Evolutionary conservation across 1,140 invertebrate species (phyloP), one percentile per base, ranked within the genome.

Genomic region (Bilobella aurantiaca): DNA sequence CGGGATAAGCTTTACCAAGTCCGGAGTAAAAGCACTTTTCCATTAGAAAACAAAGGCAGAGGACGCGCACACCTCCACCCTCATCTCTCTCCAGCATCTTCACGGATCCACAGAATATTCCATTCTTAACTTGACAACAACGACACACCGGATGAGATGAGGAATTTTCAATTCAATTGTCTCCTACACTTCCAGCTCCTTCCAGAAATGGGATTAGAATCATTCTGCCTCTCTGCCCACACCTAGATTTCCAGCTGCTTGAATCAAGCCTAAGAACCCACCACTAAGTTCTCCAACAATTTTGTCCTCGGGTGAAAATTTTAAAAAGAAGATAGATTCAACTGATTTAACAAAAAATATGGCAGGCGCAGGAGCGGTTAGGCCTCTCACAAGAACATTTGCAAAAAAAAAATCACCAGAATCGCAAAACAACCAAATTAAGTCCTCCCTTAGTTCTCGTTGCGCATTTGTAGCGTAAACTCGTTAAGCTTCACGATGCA

Each of bases 1-100:
- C 23, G 53, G 68, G 68, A 63, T 66, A 66, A 64, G 68, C 68
- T 69, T 69, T 65, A 27, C 37, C 34, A 12, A 58, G n/a, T n/a
- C n/a, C n/a, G n/a, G 8, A 5, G 57, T 12, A 58, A 58, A 28
- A 58, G 23, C 28, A 23, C 8, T 14, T 8, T 53, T 53, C 25
- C 23, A 18, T 53, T 23, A n/a, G n/a, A n/a, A n/a, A n/a, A n/a
- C n/a, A n/a, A n/a, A n/a, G n/a, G n/a, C n/a, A n/a, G n/a, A n/a
- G n/a, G n/a, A n/a, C n/a, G n/a, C n/a, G n/a, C n/a, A n/a, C n/a
- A n/a, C n/a, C n/a, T n/a, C n/a, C n/a, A n/a, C n/a, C n/a, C n/a
- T n/a, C n/a, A n/a, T n/a, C 8, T 58, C 29, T 12, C 29, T 28
- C 57, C 57, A 2, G 3, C 8, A 14, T 28, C 57, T 28, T 58